Base-by-base conservation (phyloP, 2,113 vertebrate species). In the Muscicapa adusta region DNA sequence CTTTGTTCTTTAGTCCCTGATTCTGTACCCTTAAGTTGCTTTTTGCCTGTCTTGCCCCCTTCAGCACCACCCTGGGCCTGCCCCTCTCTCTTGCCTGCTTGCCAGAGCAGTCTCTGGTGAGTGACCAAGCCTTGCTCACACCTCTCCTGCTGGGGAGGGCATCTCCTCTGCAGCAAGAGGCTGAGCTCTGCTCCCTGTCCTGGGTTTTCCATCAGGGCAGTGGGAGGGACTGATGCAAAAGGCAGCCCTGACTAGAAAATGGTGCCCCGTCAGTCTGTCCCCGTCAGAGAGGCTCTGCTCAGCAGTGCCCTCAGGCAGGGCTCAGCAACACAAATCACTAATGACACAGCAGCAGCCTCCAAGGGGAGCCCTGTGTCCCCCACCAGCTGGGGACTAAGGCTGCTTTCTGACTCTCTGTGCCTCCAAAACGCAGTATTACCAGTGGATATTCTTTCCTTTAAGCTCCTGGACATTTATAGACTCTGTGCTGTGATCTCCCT, bases 311-410 rank as follows among this genome's bases (percentile, higher is more conserved):
- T 76, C 85, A 43, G 65, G 77, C 74, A 48, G 2, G 23, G n/a
- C 71, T 63, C 79, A 60, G 47, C 62, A 7, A 3, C 7, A 61
- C 6, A 56, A 51, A 67, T 23, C 38, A 11, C 68, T 22, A 24
- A 42, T 8, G 9, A 45, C 5, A 9, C 50, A 72, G 83, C 73
- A 22, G 6, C 53, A 28, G 90, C 74, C 74, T 79, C 53, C 3
- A 0, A 29, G 40, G 58, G 36, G 28, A 42, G 2, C 33, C 48
- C n/a, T 0, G 0, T 17, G 50, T 9, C 6, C 5, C 50, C 82
- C 6, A 2, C 40, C 85, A 83, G 92, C 74, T 88, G 93, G 61
- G 61, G 15, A 77, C 48, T n/a, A 5, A 42, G 43, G 26, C 14
- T 47, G 40, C 18, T 61, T 50, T 75, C 70, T 67, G n/a, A 8